These are phyloP conservation scores for Etheostoma cragini DNA, from an alignment of 2,113 vertebrate species.

Conservation along the genomic window DNA sequence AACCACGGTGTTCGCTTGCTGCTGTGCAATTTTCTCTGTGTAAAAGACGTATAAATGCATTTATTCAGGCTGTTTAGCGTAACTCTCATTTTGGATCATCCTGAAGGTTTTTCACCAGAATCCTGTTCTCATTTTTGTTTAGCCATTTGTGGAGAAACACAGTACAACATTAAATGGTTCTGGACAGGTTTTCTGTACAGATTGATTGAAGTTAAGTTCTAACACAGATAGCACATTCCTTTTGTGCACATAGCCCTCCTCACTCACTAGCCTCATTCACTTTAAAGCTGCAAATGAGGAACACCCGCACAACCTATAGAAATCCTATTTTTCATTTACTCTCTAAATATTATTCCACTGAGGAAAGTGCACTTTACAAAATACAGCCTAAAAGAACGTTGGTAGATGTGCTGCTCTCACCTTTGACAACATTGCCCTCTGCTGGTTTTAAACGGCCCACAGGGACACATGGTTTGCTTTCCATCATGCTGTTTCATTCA, in stretches of 20 bases:
- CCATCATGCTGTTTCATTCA: not conserved
- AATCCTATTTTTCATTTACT: not conserved
- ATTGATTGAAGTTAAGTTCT: not conserved
- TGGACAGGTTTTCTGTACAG: not conserved
- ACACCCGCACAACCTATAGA: not conserved
- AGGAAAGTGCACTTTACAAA: not conserved
- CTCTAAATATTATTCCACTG: not conserved
- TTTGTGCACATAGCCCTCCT: not conserved
- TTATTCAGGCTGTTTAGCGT: slow-evolving; percentile 4
- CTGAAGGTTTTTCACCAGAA: not conserved
- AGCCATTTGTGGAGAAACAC: slow-evolving; percentile 5
- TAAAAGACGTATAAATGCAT: not conserved
- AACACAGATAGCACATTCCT: not conserved
- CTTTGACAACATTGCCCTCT: slow-evolving; percentile 73
- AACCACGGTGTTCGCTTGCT: slow-evolving; percentile 26
- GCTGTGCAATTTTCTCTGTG: slow-evolving; percentile 4
- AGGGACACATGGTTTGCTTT: not conserved
- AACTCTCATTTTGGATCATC: not conserved
- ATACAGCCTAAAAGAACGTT: not conserved
- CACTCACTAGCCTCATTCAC: not conserved
- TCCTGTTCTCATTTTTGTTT: not conserved
- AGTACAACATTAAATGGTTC: not conserved
- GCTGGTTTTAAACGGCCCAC: slow-evolving; percentile 47
- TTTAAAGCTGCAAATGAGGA: not conserved
- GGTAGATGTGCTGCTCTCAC: not conserved